Base-by-base conservation (phyloP, 2,113 vertebrate species). In the Phodopus roborovskii region DNA sequence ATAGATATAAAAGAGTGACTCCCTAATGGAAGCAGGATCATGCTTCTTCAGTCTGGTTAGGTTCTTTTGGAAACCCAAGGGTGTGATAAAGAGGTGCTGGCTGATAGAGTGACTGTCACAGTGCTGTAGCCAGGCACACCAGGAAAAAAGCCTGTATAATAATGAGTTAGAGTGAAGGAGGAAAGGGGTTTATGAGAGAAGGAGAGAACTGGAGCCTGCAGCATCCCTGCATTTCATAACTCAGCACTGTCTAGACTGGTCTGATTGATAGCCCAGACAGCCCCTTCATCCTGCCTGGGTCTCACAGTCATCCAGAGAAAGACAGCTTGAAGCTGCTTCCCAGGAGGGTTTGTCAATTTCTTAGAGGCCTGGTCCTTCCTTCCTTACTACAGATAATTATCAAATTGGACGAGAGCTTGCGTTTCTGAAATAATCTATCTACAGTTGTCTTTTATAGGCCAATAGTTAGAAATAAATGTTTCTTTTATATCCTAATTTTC, bases 331-430 rank as follows among this genome's bases (percentile, higher is more conserved):
- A 62, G 88, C 20, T 28, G 36, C 66, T 70, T 19, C 16, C 28
- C n/a, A 5, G 36, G 28, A 42, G 62, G 30, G 24, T 39, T 85
- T 94, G n/a, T 71, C 90, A 50, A 66, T 95, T 82, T 97, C 73
- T 74, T 79, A 30, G 68, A 68, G 89, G 48, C 3, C 42, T 73
- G 48, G 33, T 24, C n/a, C 86, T 95, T 74, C 83, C 58, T 75
- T 94, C 79, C 94, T 96, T 74, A 70, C 64, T 42, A 42, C 60
- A 94, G 6, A 62, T 93, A 79, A 93, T 87, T 88, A 83, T 90
- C 71, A 78, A 17, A 78, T 92, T 90, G 92, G 50, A 94, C 83
- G 66, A 95, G 4, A 50, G 1, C 42, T 92, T 96, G 17, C 56
- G n/a, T 94, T 96, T 93, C 62, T 75, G n/a, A 94, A 93, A 73